phyloP scores from a whole-genome alignment of 2,888 invertebrate genomes.

The Periphyllus acericola region DNA sequence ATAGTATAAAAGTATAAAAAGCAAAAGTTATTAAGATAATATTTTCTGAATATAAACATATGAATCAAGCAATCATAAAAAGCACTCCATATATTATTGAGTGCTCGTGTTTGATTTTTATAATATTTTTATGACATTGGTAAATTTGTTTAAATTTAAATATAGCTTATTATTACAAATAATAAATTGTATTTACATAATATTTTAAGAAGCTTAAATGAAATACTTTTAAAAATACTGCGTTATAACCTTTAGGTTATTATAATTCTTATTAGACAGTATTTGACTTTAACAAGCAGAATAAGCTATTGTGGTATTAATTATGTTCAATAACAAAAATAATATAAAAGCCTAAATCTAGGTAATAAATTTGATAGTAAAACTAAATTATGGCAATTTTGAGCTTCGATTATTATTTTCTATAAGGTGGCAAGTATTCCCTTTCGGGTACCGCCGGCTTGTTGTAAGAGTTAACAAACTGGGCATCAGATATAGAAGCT shows the following conservation, averaged over 20 bases:
- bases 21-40: constrained; percentile 23
- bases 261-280: background rate
- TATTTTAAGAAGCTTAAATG: background rate
- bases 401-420: constrained; percentile 63
- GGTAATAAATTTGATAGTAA: constrained; percentile 34
- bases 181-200: constrained; percentile 39
- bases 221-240: background rate
- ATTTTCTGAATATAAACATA: constrained; percentile 2
- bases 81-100: constrained; percentile 4
- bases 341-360: constrained; percentile 41
- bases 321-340: constrained; percentile 40
- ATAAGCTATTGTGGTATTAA: constrained; percentile 27
- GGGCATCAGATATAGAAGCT: constrained; percentile 63
- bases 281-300: constrained; percentile 21
- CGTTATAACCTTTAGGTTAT: background rate
- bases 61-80: background rate
- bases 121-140: background rate
- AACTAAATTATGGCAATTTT: constrained; percentile 61
- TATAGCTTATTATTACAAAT: constrained; percentile 21
- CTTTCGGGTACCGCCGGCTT: constrained; percentile 69
- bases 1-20: constrained; percentile 56
- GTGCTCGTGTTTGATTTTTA: background rate
- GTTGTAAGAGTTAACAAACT: constrained; percentile 63
- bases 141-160: background rate
- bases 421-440: constrained; percentile 79